Evolutionary conservation across 30 jellyfish, hydroid and myxozoan species (phyloP).

Genomic region (Aurelia aurita complex sp. Pacific): DNA sequence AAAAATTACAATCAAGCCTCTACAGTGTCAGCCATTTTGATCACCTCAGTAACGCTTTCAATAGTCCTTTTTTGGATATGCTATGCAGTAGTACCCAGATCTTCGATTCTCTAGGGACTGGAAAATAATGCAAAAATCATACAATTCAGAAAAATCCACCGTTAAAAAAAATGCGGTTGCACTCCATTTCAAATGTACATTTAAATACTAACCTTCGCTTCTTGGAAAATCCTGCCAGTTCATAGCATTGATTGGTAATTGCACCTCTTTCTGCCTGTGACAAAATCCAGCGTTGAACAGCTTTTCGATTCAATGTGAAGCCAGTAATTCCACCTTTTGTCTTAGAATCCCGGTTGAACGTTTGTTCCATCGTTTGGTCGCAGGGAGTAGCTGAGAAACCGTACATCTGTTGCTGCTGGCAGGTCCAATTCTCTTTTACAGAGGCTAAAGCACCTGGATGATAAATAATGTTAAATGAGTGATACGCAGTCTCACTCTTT

Average conservation of each 20-base stretch:
- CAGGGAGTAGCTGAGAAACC: conserved; percentile 40
- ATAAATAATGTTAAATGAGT: background rate
- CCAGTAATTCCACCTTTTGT: conserved; percentile 2
- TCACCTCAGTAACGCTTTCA: background rate
- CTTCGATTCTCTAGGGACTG: no score
- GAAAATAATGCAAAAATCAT: no score
- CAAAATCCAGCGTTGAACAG: conserved; percentile 15
- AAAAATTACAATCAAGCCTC: background rate
- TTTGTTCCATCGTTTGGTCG: conserved; percentile 36
- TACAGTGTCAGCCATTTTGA: no score
- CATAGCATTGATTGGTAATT: conserved; percentile 10
- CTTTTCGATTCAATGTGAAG: conserved; percentile 3
- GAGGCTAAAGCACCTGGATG: conserved; percentile 16
- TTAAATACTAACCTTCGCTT: no score
- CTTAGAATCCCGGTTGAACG: conserved; percentile 19
- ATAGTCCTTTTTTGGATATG: background rate
- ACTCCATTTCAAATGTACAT: no score
- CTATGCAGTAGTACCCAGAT: background rate
- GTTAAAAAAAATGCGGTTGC: no score
- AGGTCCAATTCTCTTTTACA: conserved; percentile 34
- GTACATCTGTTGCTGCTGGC: conserved; percentile 26
- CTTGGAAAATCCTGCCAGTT: conserved; percentile 8
- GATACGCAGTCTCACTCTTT: background rate
- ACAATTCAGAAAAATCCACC: no score
- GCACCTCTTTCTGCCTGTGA: conserved; percentile 24